Evolutionary conservation across 2,888 invertebrate genomes (phyloP).

Genomic region (Euplagia quadripunctaria): DNA sequence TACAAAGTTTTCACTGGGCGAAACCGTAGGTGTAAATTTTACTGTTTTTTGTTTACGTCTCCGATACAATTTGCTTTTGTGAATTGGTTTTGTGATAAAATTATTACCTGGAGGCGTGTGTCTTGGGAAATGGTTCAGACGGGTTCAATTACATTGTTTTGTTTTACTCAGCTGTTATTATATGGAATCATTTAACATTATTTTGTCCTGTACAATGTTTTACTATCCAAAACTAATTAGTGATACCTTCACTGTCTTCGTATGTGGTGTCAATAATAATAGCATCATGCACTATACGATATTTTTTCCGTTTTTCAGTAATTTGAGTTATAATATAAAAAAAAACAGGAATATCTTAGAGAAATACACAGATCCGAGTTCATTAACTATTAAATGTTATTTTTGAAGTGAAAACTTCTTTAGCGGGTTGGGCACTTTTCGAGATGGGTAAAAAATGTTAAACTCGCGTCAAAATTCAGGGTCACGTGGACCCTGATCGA

Average conservation of each 20-base stretch:
- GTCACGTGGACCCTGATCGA: no score
- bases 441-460: no score
- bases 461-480: no score
- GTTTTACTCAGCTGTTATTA: constrained; percentile 1
- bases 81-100: constrained; percentile 43
- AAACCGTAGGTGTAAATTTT: constrained; percentile 22
- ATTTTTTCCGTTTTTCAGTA: no score
- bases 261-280: no score
- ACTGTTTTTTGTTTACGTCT: constrained; percentile 21
- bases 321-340: no score
- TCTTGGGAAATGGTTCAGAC: constrained; percentile 27
- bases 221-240: background rate
- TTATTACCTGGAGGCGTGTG: constrained; percentile 53
- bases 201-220: background rate
- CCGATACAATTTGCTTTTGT: constrained; percentile 33
- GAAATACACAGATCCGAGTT: no score
- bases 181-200: background rate
- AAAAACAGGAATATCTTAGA: no score
- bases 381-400: no score
- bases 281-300: no score
- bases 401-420: no score
- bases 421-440: no score
- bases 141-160: constrained; percentile 23
- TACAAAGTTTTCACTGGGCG: constrained; percentile 17
- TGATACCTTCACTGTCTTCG: background rate